A percentile compares a stretch with the other conserved stretches of the same genome.
phyloP scores from a whole-genome alignment of 2,113 vertebrate genomes.

The Sceloporus tristichus region DNA sequence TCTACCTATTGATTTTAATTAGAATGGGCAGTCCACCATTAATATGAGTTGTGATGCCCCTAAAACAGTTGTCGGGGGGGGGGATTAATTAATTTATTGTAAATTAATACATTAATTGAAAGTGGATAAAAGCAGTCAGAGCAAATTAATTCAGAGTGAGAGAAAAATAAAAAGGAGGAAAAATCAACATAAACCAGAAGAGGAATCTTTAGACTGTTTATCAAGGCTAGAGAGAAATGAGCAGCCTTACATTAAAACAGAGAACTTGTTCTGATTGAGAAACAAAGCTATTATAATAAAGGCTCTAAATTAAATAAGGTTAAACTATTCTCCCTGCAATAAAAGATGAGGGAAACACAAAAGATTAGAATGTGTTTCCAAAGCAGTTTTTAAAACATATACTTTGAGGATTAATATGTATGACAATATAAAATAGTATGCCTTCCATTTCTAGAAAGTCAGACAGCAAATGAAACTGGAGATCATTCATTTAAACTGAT shows the following conservation, averaged over 20 bases:
- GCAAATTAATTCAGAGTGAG: conserved; percentile 58
- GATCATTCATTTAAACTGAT: neutral
- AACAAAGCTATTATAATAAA: conserved; percentile 48
- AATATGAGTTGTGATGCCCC: conserved; percentile 70
- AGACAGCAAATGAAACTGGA: neutral
- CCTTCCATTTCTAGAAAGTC: conserved; percentile 21
- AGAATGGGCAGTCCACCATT: conserved; percentile 56
- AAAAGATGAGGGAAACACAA: conserved; percentile 27
- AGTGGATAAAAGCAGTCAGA: conserved; percentile 63
- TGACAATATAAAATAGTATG: conserved; percentile 17
- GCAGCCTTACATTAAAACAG: conserved; percentile 48
- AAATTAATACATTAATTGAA: conserved; percentile 71
- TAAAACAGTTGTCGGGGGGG: conserved; percentile 59
- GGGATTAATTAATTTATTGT: conserved; percentile 75
- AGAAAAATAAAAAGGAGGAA: neutral
- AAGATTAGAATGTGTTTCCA: conserved; percentile 36
- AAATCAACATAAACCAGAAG: conserved; percentile 58
- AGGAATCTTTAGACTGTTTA: conserved; percentile 63
- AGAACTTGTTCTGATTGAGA: conserved; percentile 33
- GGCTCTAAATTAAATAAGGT: conserved; percentile 46
- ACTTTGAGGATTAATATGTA: conserved; percentile 33
- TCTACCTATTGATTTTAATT: conserved; percentile 73
- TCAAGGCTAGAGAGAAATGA: conserved; percentile 66
- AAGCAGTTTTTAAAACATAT: neutral
- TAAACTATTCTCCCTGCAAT: conserved; percentile 25